Conservation (phyloP, 2,113 vertebrate species). For the Amphiprion percula region DNA sequence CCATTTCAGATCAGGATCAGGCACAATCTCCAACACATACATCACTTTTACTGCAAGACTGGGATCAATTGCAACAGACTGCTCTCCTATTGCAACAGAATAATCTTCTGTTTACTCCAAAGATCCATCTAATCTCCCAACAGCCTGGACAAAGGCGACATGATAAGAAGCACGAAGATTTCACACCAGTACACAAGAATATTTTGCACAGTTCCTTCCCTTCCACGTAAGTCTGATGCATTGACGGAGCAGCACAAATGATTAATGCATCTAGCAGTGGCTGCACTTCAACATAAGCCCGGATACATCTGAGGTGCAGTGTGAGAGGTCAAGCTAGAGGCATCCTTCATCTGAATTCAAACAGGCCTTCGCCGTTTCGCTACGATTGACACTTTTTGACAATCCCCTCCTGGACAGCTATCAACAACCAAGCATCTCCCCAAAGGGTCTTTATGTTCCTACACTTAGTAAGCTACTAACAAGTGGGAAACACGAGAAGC, state of each 20-base stretch:
- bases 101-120: slow-evolving; percentile 43
- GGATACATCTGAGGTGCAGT: slow-evolving; percentile 61
- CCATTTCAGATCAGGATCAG: slow-evolving; percentile 15
- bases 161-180: slow-evolving; percentile 50
- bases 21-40: slow-evolving; percentile 29
- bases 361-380: slow-evolving; percentile 7
- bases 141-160: slow-evolving; percentile 37
- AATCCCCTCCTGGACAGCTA: slow-evolving; percentile 50
- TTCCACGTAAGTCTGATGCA: slow-evolving; percentile 15
- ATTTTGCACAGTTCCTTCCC: slow-evolving; percentile 22
- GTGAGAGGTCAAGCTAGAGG: slow-evolving; percentile 69
- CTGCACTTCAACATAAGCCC: slow-evolving; percentile 50
- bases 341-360: slow-evolving; percentile 67
- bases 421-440: slow-evolving; percentile 49
- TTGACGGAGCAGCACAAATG: slow-evolving; percentile 20
- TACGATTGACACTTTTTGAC: slow-evolving; percentile 64
- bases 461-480: slow-evolving; percentile 42
- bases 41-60: slow-evolving; percentile 19
- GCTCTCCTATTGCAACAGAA: slow-evolving; percentile 33
- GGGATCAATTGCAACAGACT: slow-evolving; percentile 22
- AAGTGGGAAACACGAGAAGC: slow-evolving; percentile 4
- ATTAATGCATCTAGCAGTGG: slow-evolving; percentile 60
- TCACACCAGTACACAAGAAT: slow-evolving; percentile 34
- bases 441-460: slow-evolving; percentile 49
- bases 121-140: slow-evolving; percentile 50